A percentile compares a stretch with the other conserved stretches of the same genome.
These are phyloP conservation scores for Zaprionus camerounensis DNA, from an alignment of 1,140 invertebrate species.

Conservation along the genomic window DNA sequence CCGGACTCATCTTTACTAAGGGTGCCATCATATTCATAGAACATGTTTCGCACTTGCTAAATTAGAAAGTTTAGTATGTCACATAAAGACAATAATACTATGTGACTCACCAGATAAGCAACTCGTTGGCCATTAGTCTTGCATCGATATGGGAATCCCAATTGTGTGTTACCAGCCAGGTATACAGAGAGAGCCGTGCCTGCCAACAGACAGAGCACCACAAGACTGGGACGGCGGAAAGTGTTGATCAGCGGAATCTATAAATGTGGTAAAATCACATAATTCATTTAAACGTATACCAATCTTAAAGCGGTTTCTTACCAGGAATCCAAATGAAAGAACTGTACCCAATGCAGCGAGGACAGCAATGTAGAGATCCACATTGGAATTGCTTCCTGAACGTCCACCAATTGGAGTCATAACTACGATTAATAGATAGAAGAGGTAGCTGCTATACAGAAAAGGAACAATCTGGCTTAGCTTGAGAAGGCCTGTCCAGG, in stretches of 20 bases:
- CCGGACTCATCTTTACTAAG: slow-evolving; percentile 87
- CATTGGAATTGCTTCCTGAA: slow-evolving; percentile 86
- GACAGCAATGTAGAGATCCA: slow-evolving; percentile 86
- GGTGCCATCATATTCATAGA: slow-evolving; percentile 86
- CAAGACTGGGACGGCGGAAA: slow-evolving; percentile 64
- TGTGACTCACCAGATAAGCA: slow-evolving; percentile 87
- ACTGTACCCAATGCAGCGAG: slow-evolving; percentile 84
- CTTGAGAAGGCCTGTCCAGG: slow-evolving; percentile 86
- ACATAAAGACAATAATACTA: neutral
- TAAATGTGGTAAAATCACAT: neutral
- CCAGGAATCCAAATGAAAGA: slow-evolving; percentile 67
- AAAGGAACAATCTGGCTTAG: slow-evolving; percentile 73
- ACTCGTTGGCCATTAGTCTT: slow-evolving; percentile 88
- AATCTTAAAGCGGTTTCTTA: slow-evolving; percentile 24
- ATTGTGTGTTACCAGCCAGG: slow-evolving; percentile 87
- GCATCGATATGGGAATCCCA: slow-evolving; percentile 91
- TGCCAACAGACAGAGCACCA: slow-evolving; percentile 82
- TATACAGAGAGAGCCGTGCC: slow-evolving; percentile 84
- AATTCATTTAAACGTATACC: neutral
- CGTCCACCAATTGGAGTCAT: slow-evolving; percentile 89
- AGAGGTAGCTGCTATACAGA: slow-evolving; percentile 86
- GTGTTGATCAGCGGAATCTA: slow-evolving; percentile 72
- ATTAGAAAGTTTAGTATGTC: slow-evolving; percentile 15
- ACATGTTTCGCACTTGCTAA: slow-evolving; percentile 87
- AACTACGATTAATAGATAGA: slow-evolving; percentile 88